Evolutionary conservation across 2,113 vertebrate genomes (phyloP), one percentile per base, ranked within the genome.

Genomic region (Atrichornis clamosus): DNA sequence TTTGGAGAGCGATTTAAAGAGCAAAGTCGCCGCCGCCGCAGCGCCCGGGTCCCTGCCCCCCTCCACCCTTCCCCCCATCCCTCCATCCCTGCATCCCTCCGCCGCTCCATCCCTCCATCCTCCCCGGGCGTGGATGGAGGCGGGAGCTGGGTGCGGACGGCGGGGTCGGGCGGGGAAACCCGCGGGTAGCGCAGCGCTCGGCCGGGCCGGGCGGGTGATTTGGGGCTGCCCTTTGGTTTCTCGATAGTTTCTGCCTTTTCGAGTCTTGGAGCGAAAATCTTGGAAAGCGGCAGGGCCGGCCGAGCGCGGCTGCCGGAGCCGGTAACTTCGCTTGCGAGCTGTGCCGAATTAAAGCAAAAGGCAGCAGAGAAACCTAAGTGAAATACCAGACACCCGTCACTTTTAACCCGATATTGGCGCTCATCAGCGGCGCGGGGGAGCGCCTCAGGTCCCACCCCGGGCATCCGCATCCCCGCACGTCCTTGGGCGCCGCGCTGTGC

Each of bases 1-100:
- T 99, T 98, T 98, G 95, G 97, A 47, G 97, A 97, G 91, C 90
- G 96, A 97, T 95, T 97, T 97, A 98, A 98, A 98, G 98, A 98
- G 98, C 98, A 98, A 98, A 98, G 96, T 92, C 96, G 82, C 94
- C 84, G 72, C 92, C 53, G 72, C 72, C 24, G 72, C 55, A 60
- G 56, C 42, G 42, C n/a, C 73, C n/a, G 21, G 26, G 27, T 76
- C 73, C 74, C 74, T 76, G 74, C 74, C 56, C 58, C 42, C 44
- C 58, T 41, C 46, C 24, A 7, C 46, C 74, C 74, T 26, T 41
- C 74, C 15, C 15, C 47, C 74, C 75, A 39, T 41, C 11, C 12
- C 26, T 63, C 11, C 60, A 59, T 62, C 37, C 18, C 27, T 14
- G 11, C 18, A 27, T 63, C 27, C 37, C 60, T 41, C 10, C 26